Conservation (phyloP, 2,113 vertebrate genomes). For the Rhizomys pruinosus region DNA sequence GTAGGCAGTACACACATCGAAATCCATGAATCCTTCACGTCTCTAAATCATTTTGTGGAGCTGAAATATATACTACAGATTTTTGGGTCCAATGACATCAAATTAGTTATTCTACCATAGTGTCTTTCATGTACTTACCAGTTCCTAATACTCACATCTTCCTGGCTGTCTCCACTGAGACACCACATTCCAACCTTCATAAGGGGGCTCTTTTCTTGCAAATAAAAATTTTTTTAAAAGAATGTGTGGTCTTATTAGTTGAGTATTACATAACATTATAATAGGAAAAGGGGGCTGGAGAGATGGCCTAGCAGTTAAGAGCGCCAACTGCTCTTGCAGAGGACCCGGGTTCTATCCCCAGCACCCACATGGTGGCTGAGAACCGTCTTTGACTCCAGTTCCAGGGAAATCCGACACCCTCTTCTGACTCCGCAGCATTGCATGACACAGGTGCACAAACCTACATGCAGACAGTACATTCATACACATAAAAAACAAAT, state of each 20-base stretch:
- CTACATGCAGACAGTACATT: no score
- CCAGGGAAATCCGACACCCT: no score
- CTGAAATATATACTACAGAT: neutral
- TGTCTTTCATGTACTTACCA: neutral
- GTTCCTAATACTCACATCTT: neutral
- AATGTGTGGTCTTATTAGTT: neutral
- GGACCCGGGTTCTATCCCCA: no score
- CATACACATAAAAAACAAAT: no score
- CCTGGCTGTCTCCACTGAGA: neutral
- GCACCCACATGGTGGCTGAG: no score
- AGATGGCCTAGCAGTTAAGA: no score
- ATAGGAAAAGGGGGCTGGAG: neutral
- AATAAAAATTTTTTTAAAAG: neutral
- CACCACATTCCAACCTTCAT: neutral
- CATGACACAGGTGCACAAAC: no score
- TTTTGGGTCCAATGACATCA: neutral
- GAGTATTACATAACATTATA: neutral
- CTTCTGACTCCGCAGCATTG: no score
- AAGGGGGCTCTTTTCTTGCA: neutral
- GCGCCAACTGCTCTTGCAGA: no score
- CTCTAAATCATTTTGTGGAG: neutral
- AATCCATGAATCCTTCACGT: neutral
- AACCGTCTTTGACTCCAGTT: no score
- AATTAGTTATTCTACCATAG: neutral
- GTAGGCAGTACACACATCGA: neutral